Percentiles rank a stretch among this genome's conserved stretches.
phyloP scores from a whole-genome alignment of 2,888 invertebrate genomes.

The Sesamia inferens region DNA sequence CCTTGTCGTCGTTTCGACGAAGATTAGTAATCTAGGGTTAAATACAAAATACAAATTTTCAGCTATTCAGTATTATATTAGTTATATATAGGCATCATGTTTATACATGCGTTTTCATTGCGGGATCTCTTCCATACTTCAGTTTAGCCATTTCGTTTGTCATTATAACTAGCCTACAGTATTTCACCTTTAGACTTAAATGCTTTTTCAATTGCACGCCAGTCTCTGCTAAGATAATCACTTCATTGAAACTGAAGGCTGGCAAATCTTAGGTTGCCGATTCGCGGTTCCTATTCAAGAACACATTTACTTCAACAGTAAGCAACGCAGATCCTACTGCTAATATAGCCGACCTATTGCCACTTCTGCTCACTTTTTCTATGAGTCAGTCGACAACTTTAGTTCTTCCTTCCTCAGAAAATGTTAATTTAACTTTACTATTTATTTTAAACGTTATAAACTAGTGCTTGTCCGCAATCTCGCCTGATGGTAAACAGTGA shows the following conservation, averaged over 20 bases:
- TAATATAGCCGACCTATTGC: not conserved
- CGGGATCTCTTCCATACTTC: too few relatives aligned
- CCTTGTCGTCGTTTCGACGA: too few relatives aligned
- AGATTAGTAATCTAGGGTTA: too few relatives aligned
- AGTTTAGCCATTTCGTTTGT: too few relatives aligned
- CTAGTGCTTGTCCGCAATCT: too few relatives aligned
- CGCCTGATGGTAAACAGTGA: too few relatives aligned
- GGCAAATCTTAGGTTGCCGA: not conserved
- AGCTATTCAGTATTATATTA: too few relatives aligned
- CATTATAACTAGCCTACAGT: not conserved
- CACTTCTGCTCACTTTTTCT: not conserved
- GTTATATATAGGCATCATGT: too few relatives aligned
- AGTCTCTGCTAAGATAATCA: not conserved
- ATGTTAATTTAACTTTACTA: too few relatives aligned
- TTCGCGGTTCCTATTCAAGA: not conserved
- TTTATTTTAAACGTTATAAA: too few relatives aligned
- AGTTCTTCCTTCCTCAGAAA: not conserved
- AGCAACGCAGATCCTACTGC: not conserved
- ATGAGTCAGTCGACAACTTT: not conserved
- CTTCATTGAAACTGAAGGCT: not conserved
- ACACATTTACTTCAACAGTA: not conserved
- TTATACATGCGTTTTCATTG: too few relatives aligned
- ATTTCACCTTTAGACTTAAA: not conserved
- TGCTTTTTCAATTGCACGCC: not conserved
- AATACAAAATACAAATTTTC: too few relatives aligned